Evolutionary conservation across 2,888 invertebrate species (phyloP).

Genomic region (Lysandra coridon): DNA sequence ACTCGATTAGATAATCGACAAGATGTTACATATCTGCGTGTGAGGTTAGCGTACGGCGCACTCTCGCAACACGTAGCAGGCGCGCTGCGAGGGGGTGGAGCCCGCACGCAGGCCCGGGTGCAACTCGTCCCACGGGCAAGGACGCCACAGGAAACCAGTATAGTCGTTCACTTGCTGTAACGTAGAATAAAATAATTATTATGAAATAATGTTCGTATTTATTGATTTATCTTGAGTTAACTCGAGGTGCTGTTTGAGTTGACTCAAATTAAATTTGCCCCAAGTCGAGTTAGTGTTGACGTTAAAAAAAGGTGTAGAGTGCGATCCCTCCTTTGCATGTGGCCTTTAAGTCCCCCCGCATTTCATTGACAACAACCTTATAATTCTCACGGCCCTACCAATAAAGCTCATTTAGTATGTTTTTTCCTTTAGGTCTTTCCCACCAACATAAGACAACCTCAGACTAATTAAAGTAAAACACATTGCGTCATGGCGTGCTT

Average conservation of each 20-base stretch:
- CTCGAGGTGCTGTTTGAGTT: no score
- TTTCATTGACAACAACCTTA: no score
- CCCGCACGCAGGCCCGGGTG: constrained; percentile 55
- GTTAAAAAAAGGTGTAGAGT: no score
- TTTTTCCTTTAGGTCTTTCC: no score
- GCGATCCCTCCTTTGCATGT: no score
- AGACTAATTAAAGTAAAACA: not conserved
- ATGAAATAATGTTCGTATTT: not conserved
- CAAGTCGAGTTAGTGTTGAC: no score
- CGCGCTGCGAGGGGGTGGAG: constrained; percentile 47
- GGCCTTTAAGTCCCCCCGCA: no score
- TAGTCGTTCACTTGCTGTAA: constrained; percentile 58
- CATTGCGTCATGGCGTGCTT: not conserved
- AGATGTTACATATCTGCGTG: not conserved
- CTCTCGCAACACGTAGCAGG: constrained; percentile 50
- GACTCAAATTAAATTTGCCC: no score
- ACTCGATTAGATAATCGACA: not conserved
- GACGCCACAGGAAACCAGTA: constrained; percentile 55
- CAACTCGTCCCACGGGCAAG: constrained; percentile 48
- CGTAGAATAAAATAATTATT: not conserved
- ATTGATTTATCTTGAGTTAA: not conserved
- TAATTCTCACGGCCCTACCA: no score
- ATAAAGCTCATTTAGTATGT: no score
- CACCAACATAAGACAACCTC: not conserved
- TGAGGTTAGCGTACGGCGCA: constrained; percentile 41